A percentile compares a stretch with the other conserved stretches of the same genome.
These are phyloP conservation scores for Boloria selene DNA, from an alignment of 2,888 invertebrate species.

Conservation along the genomic window DNA sequence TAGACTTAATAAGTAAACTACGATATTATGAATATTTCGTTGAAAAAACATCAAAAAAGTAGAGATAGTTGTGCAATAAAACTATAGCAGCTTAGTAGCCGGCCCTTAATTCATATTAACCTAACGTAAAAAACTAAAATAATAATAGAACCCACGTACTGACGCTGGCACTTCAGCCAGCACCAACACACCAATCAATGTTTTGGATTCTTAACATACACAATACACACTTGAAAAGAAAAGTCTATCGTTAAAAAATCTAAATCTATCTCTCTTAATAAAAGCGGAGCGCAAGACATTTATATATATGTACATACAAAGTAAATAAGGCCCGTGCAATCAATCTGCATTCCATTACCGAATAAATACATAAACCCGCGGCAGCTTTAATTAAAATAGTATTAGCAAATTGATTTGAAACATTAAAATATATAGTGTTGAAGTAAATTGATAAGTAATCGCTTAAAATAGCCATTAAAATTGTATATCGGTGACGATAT, in stretches of 20 bases:
- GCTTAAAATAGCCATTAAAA: constrained; percentile 1
- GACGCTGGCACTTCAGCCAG: constrained; percentile 66
- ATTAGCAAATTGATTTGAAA: constrained; percentile 18
- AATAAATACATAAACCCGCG: constrained; percentile 16
- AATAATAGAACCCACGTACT: constrained; percentile 65
- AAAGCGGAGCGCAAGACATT: constrained; percentile 61
- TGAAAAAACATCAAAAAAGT: constrained; percentile 80
- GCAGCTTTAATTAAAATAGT: constrained; percentile 13
- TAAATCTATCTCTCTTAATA: constrained; percentile 66
- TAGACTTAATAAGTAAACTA: constrained; percentile 73
- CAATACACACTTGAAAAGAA: constrained; percentile 64
- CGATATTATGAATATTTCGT: constrained; percentile 75
- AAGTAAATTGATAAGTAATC: constrained; percentile 7
- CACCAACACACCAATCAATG: constrained; percentile 54
- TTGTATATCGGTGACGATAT: neutral
- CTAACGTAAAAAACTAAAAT: constrained; percentile 50
- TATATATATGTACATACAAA: neutral
- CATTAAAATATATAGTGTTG: constrained; percentile 3
- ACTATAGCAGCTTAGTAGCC: constrained; percentile 47
- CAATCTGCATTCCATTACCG: constrained; percentile 13
- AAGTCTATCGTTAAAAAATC: constrained; percentile 47
- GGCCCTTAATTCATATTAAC: constrained; percentile 70
- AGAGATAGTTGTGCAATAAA: constrained; percentile 66
- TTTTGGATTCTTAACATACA: constrained; percentile 67
- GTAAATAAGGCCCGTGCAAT: constrained; percentile 7